Evolutionary conservation across 1,140 invertebrate species (phyloP), one percentile per base, ranked within the genome.

Genomic region (Neodiprion pinetum): DNA sequence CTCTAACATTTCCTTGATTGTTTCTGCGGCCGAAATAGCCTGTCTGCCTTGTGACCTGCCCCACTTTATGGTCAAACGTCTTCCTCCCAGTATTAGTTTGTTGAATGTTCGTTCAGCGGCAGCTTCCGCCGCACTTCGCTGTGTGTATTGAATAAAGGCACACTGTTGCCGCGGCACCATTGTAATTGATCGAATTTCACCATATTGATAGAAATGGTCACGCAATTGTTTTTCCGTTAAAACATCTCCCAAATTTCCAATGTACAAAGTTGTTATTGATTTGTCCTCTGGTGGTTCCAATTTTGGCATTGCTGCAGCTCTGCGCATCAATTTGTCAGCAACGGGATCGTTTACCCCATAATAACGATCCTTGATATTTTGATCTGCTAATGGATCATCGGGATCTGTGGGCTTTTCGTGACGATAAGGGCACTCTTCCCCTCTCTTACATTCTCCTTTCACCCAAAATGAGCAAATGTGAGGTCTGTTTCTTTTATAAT

Each of bases 401-500:
- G 98, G 98, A 90, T 99, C 98, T 21, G 97, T 99, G 2, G 99
- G 99, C 83, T 99, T 99, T 85, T 99, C 99, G 84, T 99, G 99
- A 23, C 99, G 92, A 86, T 99, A 99, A 0, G 99, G 99, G 90
- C 99, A 99, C 85, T 99, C 99, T 89, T 99, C 98, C 14, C 99
- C 99, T 87, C 99, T 91, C 84, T 98, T 95, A 87, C 99, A 99
- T 88, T 99, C 98, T 1, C 98, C 99, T 90, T 99, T 99, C 0
- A 99, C 98, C 97, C 98, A 99, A 87, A 99, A 99, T 0, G 98
- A 99, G 88, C 99, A 99, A 67, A 99, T 99, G 87, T 99, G 99
- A 0, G 99, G 98, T 79, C 97, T 91, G 85, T 99, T 99, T 70
- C 99, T 90, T 84, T 99, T 99, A 83, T 99, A 99, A 87, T 99